Base-by-base conservation (phyloP, 2,113 vertebrate genomes). In the Pelusios castaneus region DNA sequence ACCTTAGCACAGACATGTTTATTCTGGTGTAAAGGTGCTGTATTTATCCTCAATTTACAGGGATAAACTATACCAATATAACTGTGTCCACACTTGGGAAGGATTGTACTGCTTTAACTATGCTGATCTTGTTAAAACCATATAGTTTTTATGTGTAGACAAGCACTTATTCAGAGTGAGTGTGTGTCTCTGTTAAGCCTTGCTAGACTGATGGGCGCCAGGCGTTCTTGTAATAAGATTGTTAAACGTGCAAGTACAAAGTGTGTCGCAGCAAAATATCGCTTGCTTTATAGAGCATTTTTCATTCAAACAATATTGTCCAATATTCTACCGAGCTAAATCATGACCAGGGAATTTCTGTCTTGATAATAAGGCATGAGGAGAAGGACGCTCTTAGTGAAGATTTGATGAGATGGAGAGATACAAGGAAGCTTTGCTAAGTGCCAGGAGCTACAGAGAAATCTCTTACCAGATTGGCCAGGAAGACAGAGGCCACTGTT, bases 271-370 rank as follows among this genome's bases (percentile, higher is more conserved):
- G 94, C 93, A 92, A n/a, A n/a, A 92, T 80, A 89, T 90, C 56
- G 22, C 81, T 41, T 91, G 95, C 92, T 95, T 97, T 97, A 94
- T 95, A 87, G 94, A 94, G 88, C 67, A 0, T 88, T 94, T 92
- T 94, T 81, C 92, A 8, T 77, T 45, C 41, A 47, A 12, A 2
- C 67, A 77, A 55, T 8, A 0, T 54, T 52, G 85, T 88, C 52
- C 29, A 8, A 6, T 0, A 0, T 41, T 41, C 83, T 25, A 77
- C 70, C 3, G 45, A 24, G 29, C 5, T 43, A 58, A 70, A 70
- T 70, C 63, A 49, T 27, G 45, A 34, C 29, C 41, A 2, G 84
- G 84, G 9, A 41, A 75, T 9, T 93, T 31, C 78, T n/a, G 10
- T 49, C 88, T 34, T 19, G 47, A 2, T 0, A 0, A 43, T 21